Percentiles rank a stretch among this genome's conserved stretches.
phyloP scores from a whole-genome alignment of 2,797 vertebrate species.

The Hyperoplus immaculatus region DNA sequence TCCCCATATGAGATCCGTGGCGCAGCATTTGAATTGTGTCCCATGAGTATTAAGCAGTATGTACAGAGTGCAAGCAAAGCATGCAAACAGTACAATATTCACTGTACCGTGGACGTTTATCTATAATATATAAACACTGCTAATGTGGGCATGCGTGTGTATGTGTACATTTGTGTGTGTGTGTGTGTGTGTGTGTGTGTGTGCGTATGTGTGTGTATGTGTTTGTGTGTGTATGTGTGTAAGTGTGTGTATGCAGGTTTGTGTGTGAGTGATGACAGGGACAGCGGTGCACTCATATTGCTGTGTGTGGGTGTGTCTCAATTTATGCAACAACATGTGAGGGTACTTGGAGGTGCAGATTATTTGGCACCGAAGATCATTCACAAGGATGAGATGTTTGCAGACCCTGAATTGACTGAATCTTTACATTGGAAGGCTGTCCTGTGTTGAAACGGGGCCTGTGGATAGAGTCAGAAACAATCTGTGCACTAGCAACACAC shows the following conservation, averaged over 20 bases:
- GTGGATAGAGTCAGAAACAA: background rate
- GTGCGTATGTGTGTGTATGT: conserved; percentile 37
- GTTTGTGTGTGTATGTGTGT: conserved; percentile 71
- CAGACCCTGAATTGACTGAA: conserved; percentile 12
- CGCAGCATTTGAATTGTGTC: conserved; percentile 82
- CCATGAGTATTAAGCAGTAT: conserved; percentile 73
- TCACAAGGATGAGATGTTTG: conserved; percentile 38
- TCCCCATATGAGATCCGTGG: conserved; percentile 84
- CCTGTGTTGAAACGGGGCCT: conserved; percentile 25
- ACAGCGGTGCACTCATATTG: conserved; percentile 51
- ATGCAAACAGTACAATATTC: conserved; percentile 65
- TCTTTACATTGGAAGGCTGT: conserved; percentile 38
- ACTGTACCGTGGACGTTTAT: conserved; percentile 63
- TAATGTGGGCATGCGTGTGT: conserved; percentile 40
- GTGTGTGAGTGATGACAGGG: conserved; percentile 31
- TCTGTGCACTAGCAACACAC: background rate
- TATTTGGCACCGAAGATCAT: conserved; percentile 43
- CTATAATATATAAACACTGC: conserved; percentile 67
- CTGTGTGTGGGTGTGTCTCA: conserved; percentile 78
- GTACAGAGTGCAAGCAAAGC: conserved; percentile 55
- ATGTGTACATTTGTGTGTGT: conserved; percentile 20
- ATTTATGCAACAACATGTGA: conserved; percentile 74
- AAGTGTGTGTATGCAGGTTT: conserved; percentile 9
- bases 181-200: conserved; percentile 23
- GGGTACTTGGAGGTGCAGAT: conserved; percentile 43